Percentiles rank a stretch among this genome's conserved stretches.
Conservation (phyloP, 2,888 invertebrate species). For the Pristionchus arcanus region DNA sequence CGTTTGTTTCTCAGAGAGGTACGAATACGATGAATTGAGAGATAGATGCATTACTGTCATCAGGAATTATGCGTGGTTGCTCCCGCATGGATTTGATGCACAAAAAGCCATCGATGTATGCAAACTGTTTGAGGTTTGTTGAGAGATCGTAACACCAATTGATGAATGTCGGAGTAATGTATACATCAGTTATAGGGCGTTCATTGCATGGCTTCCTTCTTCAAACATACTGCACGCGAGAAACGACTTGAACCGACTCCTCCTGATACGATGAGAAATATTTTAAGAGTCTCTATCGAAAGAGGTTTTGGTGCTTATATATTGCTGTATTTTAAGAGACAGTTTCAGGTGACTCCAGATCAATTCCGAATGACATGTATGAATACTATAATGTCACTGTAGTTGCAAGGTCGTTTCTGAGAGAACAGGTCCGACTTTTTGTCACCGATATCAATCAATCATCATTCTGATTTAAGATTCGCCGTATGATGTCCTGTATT, state of each 20-base stretch:
- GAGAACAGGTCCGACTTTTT: slow-evolving; percentile 67
- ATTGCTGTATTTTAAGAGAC: background rate
- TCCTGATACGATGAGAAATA: slow-evolving; percentile 63
- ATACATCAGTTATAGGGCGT: slow-evolving; percentile 59
- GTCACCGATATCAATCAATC: background rate
- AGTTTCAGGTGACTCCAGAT: slow-evolving; percentile 63
- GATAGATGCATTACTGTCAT: background rate
- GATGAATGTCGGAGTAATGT: background rate
- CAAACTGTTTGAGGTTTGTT: slow-evolving; percentile 65
- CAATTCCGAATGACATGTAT: slow-evolving; percentile 66
- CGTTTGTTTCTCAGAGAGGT: slow-evolving; percentile 68
- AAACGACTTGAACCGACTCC: slow-evolving; percentile 62
- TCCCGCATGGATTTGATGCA: slow-evolving; percentile 67
- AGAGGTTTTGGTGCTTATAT: slow-evolving; percentile 51
- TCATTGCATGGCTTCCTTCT: slow-evolving; percentile 72
- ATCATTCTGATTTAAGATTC: slow-evolving; percentile 65
- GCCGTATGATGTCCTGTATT: slow-evolving; percentile 73
- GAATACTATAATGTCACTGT: slow-evolving; percentile 73
- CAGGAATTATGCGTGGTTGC: slow-evolving; percentile 56
- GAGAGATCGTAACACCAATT: background rate
- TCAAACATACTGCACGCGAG: slow-evolving; percentile 69
- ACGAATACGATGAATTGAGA: background rate
- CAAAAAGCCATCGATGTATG: slow-evolving; percentile 61
- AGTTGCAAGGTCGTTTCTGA: slow-evolving; percentile 68
- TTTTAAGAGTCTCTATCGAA: slow-evolving; percentile 61